Percentiles rank a stretch among this genome's conserved stretches.
Conservation (phyloP, 2,888 invertebrate genomes). For the Sminthurinus aureus region DNA sequence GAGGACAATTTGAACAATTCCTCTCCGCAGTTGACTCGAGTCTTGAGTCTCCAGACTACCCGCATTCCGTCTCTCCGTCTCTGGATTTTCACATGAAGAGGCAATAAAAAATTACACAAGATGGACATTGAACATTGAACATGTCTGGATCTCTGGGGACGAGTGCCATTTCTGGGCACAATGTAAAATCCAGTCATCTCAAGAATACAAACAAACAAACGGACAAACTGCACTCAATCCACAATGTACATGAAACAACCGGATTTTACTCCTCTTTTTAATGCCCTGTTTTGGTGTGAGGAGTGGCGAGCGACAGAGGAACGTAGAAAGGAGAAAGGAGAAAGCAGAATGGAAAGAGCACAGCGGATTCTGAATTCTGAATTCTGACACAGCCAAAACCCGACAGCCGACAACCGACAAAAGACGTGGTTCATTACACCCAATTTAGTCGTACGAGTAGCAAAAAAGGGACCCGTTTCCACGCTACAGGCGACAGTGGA, state of each 20-base stretch:
- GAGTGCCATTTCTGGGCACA: neutral
- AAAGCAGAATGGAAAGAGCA: neutral
- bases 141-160: neutral
- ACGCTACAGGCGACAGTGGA: neutral
- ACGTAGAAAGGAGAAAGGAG: neutral
- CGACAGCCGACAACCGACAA: neutral
- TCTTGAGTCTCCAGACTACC: too few species aligned
- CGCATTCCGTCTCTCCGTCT: neutral
- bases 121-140: too few species aligned
- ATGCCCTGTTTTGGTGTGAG: too few species aligned
- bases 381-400: neutral
- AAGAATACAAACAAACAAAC: too few species aligned
- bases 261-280: too few species aligned
- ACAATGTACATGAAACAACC: too few species aligned
- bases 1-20: slow-evolving; percentile 12
- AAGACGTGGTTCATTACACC: slow-evolving; percentile 37
- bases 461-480: neutral
- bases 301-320: neutral
- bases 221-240: too few species aligned
- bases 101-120: neutral
- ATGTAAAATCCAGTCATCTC: too few species aligned
- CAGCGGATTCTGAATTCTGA: neutral
- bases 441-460: slow-evolving; percentile 25
- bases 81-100: neutral
- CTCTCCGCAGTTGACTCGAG: neutral